A percentile compares a stretch with the other conserved stretches of the same genome.
phyloP scores from a whole-genome alignment of 53 echinoderm and acorn worm species.

The Holothuria scabra region DNA sequence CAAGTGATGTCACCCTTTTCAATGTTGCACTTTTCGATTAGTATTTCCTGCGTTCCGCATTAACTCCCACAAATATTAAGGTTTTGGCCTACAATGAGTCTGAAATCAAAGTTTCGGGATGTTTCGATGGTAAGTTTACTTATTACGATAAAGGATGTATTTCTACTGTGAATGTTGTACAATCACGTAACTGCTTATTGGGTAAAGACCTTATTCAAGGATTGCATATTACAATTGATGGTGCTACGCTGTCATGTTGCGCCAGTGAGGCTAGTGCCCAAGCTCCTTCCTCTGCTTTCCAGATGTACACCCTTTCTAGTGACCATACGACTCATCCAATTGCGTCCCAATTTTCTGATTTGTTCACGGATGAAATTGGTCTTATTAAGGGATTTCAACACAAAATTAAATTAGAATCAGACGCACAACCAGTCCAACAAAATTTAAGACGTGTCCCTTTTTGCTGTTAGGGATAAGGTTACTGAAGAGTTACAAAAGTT shows the following conservation, averaged over 20 bases:
- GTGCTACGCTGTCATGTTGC: not conserved
- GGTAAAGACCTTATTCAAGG: conserved; percentile 34
- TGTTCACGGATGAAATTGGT: not conserved
- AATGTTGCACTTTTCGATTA: not conserved
- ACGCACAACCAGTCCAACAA: conserved; percentile 15
- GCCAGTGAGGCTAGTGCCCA: not conserved
- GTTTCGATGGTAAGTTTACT: not conserved
- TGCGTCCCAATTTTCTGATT: not conserved
- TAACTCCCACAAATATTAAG: not conserved
- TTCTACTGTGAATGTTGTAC: not conserved
- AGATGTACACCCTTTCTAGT: too few species aligned
- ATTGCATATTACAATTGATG: not conserved
- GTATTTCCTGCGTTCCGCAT: not conserved
- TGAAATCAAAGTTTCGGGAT: not conserved
- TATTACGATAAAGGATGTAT: not conserved
- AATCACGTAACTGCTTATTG: not conserved
- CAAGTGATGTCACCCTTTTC: conserved; percentile 4
- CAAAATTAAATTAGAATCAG: not conserved
- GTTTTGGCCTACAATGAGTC: not conserved
- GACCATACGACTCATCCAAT: not conserved
- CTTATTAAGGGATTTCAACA: conserved; percentile 19
- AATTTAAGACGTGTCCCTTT: not conserved
- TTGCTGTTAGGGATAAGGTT: conserved; percentile 45
- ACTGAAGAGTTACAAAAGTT: conserved; percentile 55
- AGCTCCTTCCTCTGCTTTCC: not conserved